phyloP scores from a whole-genome alignment of 2,113 vertebrate species.

The Glareola pratincola region DNA sequence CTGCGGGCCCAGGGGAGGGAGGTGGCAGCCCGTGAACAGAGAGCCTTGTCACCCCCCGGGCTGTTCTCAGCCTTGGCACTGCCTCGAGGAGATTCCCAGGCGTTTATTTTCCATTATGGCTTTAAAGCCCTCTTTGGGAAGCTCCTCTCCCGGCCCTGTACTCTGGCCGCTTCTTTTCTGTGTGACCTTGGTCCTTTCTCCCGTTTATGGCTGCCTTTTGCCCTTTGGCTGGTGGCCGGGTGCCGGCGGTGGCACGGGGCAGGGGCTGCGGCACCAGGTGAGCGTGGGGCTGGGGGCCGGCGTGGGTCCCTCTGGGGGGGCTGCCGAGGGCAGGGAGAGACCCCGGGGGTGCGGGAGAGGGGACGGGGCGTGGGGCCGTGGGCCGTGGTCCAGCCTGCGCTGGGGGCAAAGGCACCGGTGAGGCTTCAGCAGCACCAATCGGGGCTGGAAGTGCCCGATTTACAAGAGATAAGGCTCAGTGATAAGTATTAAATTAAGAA shows the following conservation, averaged over 20 bases:
- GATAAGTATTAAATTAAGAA: not conserved
- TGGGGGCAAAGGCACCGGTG: rapidly evolving
- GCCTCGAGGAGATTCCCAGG: not conserved
- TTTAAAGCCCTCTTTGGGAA: not conserved
- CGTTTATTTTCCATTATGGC: not conserved
- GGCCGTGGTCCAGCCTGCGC: not conserved
- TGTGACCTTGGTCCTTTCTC: not conserved
- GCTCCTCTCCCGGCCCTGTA: not conserved
- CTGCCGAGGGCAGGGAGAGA: not conserved
- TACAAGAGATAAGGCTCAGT: not conserved
- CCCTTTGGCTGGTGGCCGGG: not conserved
- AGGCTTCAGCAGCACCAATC: rapidly evolving
- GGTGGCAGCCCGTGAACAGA: not conserved
- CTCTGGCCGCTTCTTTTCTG: not conserved
- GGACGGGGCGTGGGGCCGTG: not conserved
- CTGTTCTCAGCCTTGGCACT: not conserved
- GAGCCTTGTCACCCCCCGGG: rapidly evolving
- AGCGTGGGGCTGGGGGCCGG: not conserved
- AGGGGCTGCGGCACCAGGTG: not conserved
- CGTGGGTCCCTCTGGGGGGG: rapidly evolving
- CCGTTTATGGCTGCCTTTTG: not conserved
- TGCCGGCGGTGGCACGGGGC: not conserved
- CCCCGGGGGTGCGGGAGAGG: not conserved
- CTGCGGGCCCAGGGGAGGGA: not conserved
- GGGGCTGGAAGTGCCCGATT: not conserved